phyloP scores from a whole-genome alignment of 2,888 invertebrate genomes.

The Phragmatobia fuliginosa region DNA sequence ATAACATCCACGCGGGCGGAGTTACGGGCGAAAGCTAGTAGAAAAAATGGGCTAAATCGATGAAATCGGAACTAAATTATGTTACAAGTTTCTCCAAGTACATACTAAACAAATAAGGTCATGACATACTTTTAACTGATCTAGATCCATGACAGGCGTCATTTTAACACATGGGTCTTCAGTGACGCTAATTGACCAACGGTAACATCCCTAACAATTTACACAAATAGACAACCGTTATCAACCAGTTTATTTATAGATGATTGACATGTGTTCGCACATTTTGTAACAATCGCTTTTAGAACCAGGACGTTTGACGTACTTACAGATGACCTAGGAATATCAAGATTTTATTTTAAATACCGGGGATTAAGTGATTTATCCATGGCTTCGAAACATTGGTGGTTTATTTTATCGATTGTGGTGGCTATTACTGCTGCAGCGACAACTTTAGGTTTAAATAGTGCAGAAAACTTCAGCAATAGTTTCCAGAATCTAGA shows the following conservation, averaged over 20 bases:
- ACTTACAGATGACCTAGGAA: slow-evolving; percentile 40
- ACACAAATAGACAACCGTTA: slow-evolving; percentile 80
- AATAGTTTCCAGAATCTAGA: slow-evolving; percentile 17
- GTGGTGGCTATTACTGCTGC: slow-evolving; percentile 59
- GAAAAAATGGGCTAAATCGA: no score
- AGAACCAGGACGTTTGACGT: slow-evolving; percentile 35
- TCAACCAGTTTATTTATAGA: slow-evolving; percentile 75
- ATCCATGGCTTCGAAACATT: slow-evolving; percentile 60
- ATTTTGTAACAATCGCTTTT: slow-evolving; percentile 61
- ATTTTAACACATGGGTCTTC: slow-evolving; percentile 54
- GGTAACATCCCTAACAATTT: slow-evolving; percentile 76
- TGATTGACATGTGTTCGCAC: slow-evolving; percentile 58
- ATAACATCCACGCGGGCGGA: no score
- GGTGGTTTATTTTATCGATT: slow-evolving; percentile 57
- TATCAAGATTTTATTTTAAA: slow-evolving; percentile 6
- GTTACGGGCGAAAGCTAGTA: no score
- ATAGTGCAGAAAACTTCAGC: slow-evolving; percentile 10
- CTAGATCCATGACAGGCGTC: slow-evolving; percentile 42
- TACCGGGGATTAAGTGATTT: background rate
- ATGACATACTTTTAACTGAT: slow-evolving; percentile 24
- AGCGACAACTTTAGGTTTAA: slow-evolving; percentile 58
- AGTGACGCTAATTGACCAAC: slow-evolving; percentile 73
- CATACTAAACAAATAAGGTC: slow-evolving; percentile 4
- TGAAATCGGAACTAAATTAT: no score
- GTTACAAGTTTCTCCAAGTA: background rate